phyloP scores from a whole-genome alignment of 2,888 invertebrate species.

The Caenorhabditis zanzibari region DNA sequence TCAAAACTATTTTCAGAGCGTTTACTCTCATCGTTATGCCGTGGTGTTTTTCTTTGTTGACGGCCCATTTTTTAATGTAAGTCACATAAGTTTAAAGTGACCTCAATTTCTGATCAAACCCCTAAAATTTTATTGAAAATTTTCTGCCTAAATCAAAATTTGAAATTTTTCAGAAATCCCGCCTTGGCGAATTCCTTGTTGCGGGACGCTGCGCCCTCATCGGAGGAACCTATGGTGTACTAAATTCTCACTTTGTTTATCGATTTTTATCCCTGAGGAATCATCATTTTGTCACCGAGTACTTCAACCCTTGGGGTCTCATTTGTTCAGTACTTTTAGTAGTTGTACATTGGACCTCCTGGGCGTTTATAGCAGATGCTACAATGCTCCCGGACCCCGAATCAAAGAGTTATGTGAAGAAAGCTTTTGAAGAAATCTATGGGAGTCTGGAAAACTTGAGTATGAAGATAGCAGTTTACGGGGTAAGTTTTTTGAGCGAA shows the following conservation, averaged over 20 bases:
- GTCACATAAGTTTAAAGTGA: too few relatives aligned
- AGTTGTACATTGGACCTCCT: background rate
- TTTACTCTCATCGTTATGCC: slow-evolving; percentile 15
- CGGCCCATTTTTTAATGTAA: slow-evolving; percentile 24
- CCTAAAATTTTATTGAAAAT: too few relatives aligned
- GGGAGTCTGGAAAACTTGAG: background rate
- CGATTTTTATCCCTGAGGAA: background rate
- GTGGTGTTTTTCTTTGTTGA: slow-evolving; percentile 22
- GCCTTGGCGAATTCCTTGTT: background rate
- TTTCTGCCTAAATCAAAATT: too few relatives aligned
- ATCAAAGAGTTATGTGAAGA: background rate
- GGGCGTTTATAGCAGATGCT: background rate
- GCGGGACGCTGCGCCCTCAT: background rate
- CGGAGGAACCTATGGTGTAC: slow-evolving; percentile 12
- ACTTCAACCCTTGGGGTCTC: slow-evolving; percentile 3
- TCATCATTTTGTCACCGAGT: background rate
- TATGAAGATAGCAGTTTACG: background rate
- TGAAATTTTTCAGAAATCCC: background rate
- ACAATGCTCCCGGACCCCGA: background rate
- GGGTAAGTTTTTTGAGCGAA: background rate
- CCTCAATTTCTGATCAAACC: too few relatives aligned
- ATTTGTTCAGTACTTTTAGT: background rate
- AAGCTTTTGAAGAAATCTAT: slow-evolving; percentile 1
- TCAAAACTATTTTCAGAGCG: background rate
- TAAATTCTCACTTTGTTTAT: slow-evolving; percentile 12